Conservation (phyloP, 2,797 vertebrate species). For the Phalanger gymnotis region DNA sequence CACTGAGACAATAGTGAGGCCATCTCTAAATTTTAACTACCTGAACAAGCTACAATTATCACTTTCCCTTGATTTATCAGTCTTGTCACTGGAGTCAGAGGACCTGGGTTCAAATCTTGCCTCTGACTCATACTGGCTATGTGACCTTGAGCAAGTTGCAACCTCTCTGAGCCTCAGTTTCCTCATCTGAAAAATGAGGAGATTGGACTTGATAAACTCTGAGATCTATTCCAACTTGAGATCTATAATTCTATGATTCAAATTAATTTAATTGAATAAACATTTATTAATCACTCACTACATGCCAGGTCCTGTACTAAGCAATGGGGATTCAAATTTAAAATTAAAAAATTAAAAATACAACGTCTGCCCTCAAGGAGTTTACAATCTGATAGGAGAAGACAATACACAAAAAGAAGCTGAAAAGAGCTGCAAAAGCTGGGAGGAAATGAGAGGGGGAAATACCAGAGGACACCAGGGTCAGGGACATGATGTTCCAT, state of each 20-base stretch:
- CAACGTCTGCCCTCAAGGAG: background rate
- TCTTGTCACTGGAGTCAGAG: background rate
- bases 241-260: background rate
- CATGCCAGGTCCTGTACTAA: background rate
- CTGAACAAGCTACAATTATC: background rate
- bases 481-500: background rate
- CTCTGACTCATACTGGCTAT: background rate
- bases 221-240: background rate
- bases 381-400: background rate
- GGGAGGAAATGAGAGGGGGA: background rate
- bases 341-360: background rate
- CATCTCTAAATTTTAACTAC: background rate
- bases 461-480: background rate
- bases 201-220: background rate
- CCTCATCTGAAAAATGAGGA: background rate
- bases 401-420: background rate
- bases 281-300: background rate
- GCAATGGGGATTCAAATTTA: background rate
- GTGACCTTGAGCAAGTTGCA: background rate
- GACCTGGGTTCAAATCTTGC: background rate
- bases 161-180: background rate
- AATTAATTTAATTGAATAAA: background rate
- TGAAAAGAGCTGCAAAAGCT: background rate
- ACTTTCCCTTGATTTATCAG: background rate
- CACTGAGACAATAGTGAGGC: background rate